phyloP scores from a whole-genome alignment of 2,797 vertebrate genomes.

The Hipposideros larvatus region DNA sequence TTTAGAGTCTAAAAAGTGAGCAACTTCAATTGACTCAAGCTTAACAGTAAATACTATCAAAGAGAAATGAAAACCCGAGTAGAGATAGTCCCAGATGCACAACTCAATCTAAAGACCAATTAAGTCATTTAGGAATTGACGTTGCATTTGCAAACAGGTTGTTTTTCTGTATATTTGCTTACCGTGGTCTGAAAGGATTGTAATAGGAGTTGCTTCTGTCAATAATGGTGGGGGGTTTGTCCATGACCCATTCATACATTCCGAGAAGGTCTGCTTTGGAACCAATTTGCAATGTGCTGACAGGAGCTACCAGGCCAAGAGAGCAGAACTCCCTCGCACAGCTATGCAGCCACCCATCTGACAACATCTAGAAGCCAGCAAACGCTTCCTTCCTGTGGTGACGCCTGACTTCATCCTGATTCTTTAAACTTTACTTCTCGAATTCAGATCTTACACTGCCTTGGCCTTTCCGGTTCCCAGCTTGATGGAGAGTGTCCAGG shows the following conservation, averaged over 20 bases:
- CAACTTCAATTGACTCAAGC: conserved; percentile 1
- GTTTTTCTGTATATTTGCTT: not conserved
- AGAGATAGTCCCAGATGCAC: not conserved
- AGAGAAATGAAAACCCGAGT: not conserved
- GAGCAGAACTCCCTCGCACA: not conserved
- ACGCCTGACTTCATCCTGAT: not conserved
- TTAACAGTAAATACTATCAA: not conserved
- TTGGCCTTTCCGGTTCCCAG: not conserved
- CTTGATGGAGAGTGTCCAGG: not conserved
- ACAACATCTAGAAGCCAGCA: not conserved
- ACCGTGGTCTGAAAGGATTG: not conserved
- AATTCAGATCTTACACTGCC: not conserved
- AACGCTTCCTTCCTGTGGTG: not conserved
- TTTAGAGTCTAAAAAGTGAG: not conserved
- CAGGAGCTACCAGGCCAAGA: not conserved
- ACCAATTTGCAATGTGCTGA: not conserved
- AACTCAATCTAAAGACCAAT: not conserved
- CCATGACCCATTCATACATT: not conserved
- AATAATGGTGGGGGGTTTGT: not conserved
- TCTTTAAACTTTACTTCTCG: not conserved
- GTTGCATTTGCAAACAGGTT: not conserved
- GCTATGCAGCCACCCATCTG: not conserved
- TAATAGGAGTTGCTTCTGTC: not conserved
- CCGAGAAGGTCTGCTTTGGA: not conserved
- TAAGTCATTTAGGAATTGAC: not conserved